Percentiles rank a stretch among this genome's conserved stretches.
Conservation (phyloP, 2,113 vertebrate genomes). For the Panurus biarmicus region DNA sequence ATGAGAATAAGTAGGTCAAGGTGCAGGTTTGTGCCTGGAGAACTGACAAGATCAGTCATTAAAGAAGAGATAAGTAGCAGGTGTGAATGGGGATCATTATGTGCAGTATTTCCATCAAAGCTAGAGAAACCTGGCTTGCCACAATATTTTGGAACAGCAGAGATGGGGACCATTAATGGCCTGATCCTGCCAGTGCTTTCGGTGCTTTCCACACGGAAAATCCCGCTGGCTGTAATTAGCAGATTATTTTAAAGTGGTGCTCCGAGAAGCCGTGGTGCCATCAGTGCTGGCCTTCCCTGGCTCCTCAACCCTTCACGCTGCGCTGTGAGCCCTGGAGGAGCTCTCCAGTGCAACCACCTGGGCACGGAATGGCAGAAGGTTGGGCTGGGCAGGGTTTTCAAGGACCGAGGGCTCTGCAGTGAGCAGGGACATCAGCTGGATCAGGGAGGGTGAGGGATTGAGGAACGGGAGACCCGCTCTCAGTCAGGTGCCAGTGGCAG, state of each 20-base stretch:
- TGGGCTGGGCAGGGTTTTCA: background rate
- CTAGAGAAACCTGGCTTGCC: background rate
- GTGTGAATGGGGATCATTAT: background rate
- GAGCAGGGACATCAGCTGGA: background rate
- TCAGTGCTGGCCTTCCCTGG: background rate
- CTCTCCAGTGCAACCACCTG: background rate
- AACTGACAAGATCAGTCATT: background rate
- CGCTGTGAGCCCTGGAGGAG: background rate
- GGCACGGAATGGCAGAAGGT: rapidly evolving
- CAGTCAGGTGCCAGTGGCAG: background rate
- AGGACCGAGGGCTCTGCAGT: rapidly evolving
- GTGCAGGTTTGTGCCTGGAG: background rate
- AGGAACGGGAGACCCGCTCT: background rate
- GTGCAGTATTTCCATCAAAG: background rate
- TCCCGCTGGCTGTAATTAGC: rapidly evolving
- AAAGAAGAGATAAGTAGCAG: background rate
- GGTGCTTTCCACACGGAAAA: background rate
- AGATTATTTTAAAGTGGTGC: background rate
- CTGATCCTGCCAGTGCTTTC: background rate
- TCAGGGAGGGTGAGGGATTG: background rate
- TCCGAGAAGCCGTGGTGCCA: background rate
- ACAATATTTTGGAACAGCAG: background rate
- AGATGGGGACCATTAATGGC: background rate
- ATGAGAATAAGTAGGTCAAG: background rate
- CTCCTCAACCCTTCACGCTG: background rate